These are phyloP conservation scores for Rhinolophus ferrumequinum DNA, from an alignment of 2,113 vertebrate genomes.

Conservation along the genomic window DNA sequence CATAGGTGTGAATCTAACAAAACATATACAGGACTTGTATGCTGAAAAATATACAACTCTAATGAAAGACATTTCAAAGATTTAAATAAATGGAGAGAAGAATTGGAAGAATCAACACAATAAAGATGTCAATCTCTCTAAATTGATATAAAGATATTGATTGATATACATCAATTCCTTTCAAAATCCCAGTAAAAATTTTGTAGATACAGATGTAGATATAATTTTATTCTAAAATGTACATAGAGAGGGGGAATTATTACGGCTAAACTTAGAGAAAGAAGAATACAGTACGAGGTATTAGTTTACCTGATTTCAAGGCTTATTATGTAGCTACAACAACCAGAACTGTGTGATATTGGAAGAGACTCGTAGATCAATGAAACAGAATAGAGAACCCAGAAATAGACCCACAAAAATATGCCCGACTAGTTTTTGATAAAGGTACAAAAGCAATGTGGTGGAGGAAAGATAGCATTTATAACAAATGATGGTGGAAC, in stretches of 20 bases:
- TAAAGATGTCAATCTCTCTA: neutral
- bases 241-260: neutral
- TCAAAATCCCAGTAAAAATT: neutral
- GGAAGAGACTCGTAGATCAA: no score
- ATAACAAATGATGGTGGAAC: neutral
- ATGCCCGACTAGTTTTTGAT: neutral
- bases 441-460: neutral
- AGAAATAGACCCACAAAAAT: neutral
- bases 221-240: neutral
- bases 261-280: neutral
- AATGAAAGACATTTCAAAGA: neutral
- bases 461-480: neutral
- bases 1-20: neutral
- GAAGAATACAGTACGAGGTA: neutral
- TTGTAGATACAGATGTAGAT: neutral
- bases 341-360: neutral
- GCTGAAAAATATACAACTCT: neutral
- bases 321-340: neutral
- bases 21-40: neutral
- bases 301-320: neutral
- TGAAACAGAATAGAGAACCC: neutral
- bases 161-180: neutral
- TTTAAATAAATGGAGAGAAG: neutral
- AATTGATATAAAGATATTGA: neutral
- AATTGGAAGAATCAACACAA: neutral